phyloP scores from a whole-genome alignment of 1,140 invertebrate genomes.

The Trinorchestia longiramus region DNA sequence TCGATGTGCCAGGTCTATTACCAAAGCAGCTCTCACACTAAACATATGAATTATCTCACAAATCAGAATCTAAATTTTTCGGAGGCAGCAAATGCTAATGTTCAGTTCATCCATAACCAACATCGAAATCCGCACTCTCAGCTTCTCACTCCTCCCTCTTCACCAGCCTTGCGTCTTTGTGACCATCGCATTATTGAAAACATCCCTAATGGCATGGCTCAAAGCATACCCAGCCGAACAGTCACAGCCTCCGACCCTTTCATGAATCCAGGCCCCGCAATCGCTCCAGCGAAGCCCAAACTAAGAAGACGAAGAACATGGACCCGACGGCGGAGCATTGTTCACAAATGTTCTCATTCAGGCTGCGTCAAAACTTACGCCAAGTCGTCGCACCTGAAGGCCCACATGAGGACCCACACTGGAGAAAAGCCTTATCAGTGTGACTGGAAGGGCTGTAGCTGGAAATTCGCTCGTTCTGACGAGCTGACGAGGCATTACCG shows the following conservation, averaged over 20 bases:
- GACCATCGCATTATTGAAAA: slow-evolving; percentile 32
- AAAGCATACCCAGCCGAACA: slow-evolving; percentile 20
- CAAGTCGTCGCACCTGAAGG: slow-evolving; percentile 80
- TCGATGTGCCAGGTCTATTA: slow-evolving; percentile 49
- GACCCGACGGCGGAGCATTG: slow-evolving; percentile 68
- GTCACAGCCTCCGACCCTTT: slow-evolving; percentile 8
- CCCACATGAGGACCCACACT: slow-evolving; percentile 77
- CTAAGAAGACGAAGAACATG: slow-evolving; percentile 57
- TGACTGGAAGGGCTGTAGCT: slow-evolving; percentile 84
- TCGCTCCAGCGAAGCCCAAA: slow-evolving; percentile 48
- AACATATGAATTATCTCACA: background rate
- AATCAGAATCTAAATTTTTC: background rate
- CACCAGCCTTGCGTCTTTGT: slow-evolving; percentile 1
- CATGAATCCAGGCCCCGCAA: background rate
- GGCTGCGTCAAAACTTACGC: slow-evolving; percentile 80
- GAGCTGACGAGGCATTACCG: slow-evolving; percentile 80
- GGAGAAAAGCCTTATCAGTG: slow-evolving; percentile 81
- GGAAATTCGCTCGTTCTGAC: slow-evolving; percentile 88
- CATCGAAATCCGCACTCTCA: background rate
- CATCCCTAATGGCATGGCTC: slow-evolving; percentile 20
- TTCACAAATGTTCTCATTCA: slow-evolving; percentile 76
- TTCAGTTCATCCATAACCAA: background rate
- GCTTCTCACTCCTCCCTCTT: slow-evolving; percentile 35
- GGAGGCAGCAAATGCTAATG: background rate
- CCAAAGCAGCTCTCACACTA: background rate